Evolutionary conservation across 2,797 vertebrate species (phyloP), one percentile per base, ranked within the genome.

Genomic region (Lepilemur septentrionalis): DNA sequence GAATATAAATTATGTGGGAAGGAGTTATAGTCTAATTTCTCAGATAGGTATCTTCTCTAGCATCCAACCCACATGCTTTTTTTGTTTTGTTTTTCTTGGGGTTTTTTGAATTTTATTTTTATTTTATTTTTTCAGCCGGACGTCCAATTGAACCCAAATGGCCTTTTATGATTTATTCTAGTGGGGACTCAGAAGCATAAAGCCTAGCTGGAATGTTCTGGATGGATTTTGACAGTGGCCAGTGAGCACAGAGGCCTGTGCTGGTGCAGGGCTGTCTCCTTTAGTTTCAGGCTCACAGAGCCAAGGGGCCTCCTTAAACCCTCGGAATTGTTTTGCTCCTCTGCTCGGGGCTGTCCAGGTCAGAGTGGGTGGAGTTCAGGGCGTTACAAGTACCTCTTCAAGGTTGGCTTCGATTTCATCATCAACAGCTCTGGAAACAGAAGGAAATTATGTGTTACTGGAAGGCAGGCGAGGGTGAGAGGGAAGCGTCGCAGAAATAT

Each of bases 401-500:
- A 99, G 92, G 93, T 98, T 87, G 94, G 98, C 99, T 48, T 98
- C 98, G 57, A 99, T 98, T 65, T 99, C 98, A 38, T 99, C 98
- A 73, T 99, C 99, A 41, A 99, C 98, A 50, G 97, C 98, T 91
- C 99, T 99, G 96, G 75, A 98, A 98, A 97, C 15, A 89, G 63
- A 98, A 94, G 85, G 57, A 96, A 89, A 95, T 12, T 18, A 17
- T 0, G 35, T 65, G 87, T 97, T 94, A 98, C 20, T 59, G 57
- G 52, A 50, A 46, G 35, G 57, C 20, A 30, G 38, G 32, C 0
- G 23, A 70, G 28, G 55, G 46, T 0, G 17, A 91, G 35, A 3
- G 43, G 50, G 91, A 25, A 22, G 32, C 0, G 38, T 32, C n/a
- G 48, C 48, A 30, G 46, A 94, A 38, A 10, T 13, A 57, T 22